A percentile compares a stretch with the other conserved stretches of the same genome.
Conservation (phyloP, 37 sponge, comb jelly and placozoan species). For the Theonella swinhoei region DNA sequence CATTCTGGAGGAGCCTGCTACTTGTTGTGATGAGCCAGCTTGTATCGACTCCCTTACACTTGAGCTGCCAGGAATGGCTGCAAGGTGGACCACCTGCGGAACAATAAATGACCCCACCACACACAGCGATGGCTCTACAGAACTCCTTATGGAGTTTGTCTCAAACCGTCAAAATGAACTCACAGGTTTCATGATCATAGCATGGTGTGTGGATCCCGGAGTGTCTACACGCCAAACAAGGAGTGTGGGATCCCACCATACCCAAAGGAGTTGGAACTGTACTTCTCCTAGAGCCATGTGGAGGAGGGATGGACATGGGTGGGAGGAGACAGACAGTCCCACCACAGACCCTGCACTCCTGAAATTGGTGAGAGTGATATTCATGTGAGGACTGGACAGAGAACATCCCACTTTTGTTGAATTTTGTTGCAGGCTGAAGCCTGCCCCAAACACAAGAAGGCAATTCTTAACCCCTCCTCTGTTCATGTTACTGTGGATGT, state of each 20-base stretch:
- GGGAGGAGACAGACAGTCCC: background rate
- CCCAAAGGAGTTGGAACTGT: too few relatives aligned
- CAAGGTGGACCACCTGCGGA: background rate
- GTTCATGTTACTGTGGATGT: background rate
- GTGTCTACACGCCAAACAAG: too few relatives aligned
- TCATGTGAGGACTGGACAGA: too few relatives aligned
- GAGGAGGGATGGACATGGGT: background rate
- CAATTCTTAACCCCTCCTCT: background rate
- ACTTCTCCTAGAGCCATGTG: too few relatives aligned
- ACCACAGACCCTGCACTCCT: too few relatives aligned
- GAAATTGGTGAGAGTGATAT: too few relatives aligned
- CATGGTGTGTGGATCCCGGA: background rate
- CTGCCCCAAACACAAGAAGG: background rate
- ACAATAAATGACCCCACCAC: background rate
- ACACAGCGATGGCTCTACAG: background rate
- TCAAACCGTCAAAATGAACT: background rate
- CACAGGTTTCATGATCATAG: background rate
- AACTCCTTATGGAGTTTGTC: background rate
- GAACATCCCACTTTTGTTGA: too few relatives aligned
- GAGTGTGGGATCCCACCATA: too few relatives aligned
- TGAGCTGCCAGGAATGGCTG: background rate
- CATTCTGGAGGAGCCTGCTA: background rate
- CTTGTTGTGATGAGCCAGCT: background rate
- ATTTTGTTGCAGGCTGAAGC: background rate
- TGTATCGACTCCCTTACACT: background rate